Base-by-base conservation (phyloP, 2,113 vertebrate species). In the Morone chrysops region DNA sequence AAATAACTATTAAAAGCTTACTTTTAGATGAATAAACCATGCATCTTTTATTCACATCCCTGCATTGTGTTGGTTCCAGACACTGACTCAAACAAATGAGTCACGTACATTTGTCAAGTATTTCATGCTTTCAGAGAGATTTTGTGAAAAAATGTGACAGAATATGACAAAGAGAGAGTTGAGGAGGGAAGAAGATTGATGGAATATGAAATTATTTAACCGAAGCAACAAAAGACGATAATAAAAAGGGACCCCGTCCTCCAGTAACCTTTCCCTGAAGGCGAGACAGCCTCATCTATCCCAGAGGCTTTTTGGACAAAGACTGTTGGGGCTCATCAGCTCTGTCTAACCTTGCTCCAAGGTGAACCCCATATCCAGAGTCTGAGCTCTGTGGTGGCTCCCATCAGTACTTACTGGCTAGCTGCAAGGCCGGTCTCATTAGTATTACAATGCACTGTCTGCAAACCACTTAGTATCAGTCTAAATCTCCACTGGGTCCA, bases 381-480 rank as follows among this genome's bases (percentile, higher is more conserved):
- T 50, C 41, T n/a, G 25, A 78, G 66, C 61, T 57, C 63, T 60
- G 63, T 17, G 43, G 61, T 20, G 74, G 43, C 59, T 77, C 41
- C 78, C 70, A 40, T 78, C 68, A 75, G 65, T 31, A 48, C 75
- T 48, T 62, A 89, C 50, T 75, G 78, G 75, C 73, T 70, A 77
- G 71, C 62, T 17, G 69, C 22, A 57, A 77, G 73, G 75, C 72
- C 67, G 66, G 61, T 66, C 82, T 84, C 80, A 83, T 86, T 78
- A 83, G 80, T 16, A 78, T 76, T 72, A 75, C 18, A 5, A 54
- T 77, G 80, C 76, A 71, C 78, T 88, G 80, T 69, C 84, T 76
- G 73, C 50, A 69, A 83, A 86, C 75, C 85, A 81, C 87, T 88
- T 79, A 83, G 78, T 72, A 80, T 72, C 71, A 80, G 38, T 73